Conservation (phyloP, 2,888 invertebrate species). For the Zhuqinia jingwanae region DNA sequence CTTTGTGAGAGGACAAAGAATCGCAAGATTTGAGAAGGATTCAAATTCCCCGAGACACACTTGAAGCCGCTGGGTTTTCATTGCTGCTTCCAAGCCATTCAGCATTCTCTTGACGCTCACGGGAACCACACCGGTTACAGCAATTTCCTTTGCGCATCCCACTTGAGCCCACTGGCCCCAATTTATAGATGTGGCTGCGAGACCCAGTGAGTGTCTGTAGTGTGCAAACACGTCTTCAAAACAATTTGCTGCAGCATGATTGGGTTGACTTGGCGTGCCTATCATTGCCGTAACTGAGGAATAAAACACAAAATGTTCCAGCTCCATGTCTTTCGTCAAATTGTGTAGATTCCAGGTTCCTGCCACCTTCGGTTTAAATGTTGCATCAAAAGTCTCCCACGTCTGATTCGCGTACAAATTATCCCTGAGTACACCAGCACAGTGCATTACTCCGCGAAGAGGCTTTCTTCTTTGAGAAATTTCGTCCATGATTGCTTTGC, state of each 20-base stretch:
- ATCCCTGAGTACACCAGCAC: constrained; percentile 66
- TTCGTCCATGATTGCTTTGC: background rate
- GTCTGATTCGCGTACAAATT: constrained; percentile 48
- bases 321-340: constrained; percentile 27
- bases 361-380: constrained; percentile 35
- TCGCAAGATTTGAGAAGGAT: background rate
- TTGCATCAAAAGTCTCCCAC: constrained; percentile 56
- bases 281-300: constrained; percentile 46
- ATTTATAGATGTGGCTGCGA: background rate
- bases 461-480: constrained; percentile 19
- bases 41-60: constrained; percentile 42
- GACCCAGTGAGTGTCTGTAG: too few species aligned
- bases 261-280: constrained; percentile 42
- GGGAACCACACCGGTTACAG: constrained; percentile 3
- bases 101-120: constrained; percentile 27
- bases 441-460: constrained; percentile 65
- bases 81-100: constrained; percentile 42
- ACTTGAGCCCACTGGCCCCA: constrained; percentile 4
- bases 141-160: constrained; percentile 28
- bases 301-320: constrained; percentile 70
- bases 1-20: constrained; percentile 13
- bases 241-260: background rate
- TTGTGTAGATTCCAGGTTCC: constrained; percentile 17
- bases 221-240: background rate
- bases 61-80: constrained; percentile 35